Base-by-base conservation (phyloP, 2,888 invertebrate species). In the Dasysyrphus tricinctus region DNA sequence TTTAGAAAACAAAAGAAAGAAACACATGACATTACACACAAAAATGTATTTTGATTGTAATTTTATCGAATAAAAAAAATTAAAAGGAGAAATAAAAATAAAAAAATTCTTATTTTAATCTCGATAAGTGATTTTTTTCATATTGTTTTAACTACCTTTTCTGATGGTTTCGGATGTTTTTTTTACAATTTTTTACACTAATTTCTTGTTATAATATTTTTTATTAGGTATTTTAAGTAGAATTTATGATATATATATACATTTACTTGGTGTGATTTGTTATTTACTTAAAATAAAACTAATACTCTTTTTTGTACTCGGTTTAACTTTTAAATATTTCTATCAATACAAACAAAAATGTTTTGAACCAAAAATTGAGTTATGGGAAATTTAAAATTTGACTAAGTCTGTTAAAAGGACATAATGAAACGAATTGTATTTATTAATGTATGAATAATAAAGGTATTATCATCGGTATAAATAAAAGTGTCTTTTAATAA, bases 401-500 rank as follows among this genome's bases (percentile, higher is more conserved):
- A 86, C 76, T 79, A 79, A 87, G 82, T 87, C 78, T 87, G 82
- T 87, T 87, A 47, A 83, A 87, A 79, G 57, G 63, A 87, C 82
- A 83, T 87, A 88, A 86, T 84, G 86, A 88, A 88, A 86, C 84
- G 88, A 88, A 88, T 85, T 88, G 88, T 88, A 88, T 87, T 88
- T 88, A 88, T 88, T 88, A 88, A 88, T 88, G 88, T 88, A 84
- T 86, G 80, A 79, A 83, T 76, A 84, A 88, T 77, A 80, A 86
- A 88, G 73, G 82, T 80, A 86, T 86, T 86, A 86, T 86, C 81
- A 86, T 86, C 86, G 86, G 86, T 81, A 81, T 86, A 78, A 54
- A 61, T 16, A 5, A 16, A 44, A 32, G 8, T 54, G 49, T 49
- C 1, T 47, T 32, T 47, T 49, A 39, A 32, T 47, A 32, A n/a